Conservation (phyloP, 2,797 vertebrate species). For the Rhincodon typus region DNA sequence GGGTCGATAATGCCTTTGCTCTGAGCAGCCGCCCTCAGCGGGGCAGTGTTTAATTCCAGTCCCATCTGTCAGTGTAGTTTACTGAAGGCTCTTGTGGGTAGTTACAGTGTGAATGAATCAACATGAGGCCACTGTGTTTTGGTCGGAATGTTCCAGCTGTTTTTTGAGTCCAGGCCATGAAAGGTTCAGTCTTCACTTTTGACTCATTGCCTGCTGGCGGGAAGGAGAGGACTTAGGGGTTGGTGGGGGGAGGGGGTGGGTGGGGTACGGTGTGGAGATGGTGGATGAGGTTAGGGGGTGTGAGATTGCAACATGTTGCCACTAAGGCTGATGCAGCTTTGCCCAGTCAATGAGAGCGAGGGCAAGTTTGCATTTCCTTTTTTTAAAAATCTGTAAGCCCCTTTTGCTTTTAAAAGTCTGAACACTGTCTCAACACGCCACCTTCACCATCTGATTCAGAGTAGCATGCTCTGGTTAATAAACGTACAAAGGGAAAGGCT, state of each 20-base stretch:
- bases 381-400: not conserved
- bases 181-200: not conserved
- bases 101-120: constrained; percentile 17
- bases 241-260: too few species aligned
- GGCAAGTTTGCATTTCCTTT: not conserved
- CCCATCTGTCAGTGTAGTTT: not conserved
- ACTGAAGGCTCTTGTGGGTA: not conserved
- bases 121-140: not conserved
- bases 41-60: not conserved
- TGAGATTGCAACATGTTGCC: not conserved
- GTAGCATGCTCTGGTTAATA: not conserved
- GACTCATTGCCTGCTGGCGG: not conserved
- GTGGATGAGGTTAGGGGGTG: too few species aligned
- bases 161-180: not conserved
- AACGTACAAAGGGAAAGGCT: not conserved
- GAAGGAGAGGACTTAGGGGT: too few species aligned
- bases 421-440: not conserved
- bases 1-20: not conserved
- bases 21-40: not conserved
- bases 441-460: too few species aligned
- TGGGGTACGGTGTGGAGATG: too few species aligned
- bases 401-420: not conserved
- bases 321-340: not conserved
- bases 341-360: not conserved
- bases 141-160: constrained; percentile 30